A percentile compares a stretch with the other conserved stretches of the same genome.
Evolutionary conservation across 1,140 invertebrate species (phyloP).

Genomic region (Panagrolaimus sp.): DNA sequence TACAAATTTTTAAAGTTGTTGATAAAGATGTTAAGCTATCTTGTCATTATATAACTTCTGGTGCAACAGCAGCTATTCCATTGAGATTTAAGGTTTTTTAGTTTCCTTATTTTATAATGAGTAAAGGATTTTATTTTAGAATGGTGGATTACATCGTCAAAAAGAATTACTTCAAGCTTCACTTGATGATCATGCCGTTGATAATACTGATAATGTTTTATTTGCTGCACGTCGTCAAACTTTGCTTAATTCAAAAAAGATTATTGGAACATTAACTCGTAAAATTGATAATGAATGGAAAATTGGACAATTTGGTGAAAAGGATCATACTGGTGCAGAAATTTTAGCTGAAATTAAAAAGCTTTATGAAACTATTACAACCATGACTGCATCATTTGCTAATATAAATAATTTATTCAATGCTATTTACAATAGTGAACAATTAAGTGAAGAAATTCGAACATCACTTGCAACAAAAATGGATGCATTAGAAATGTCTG

Average conservation of each 20-base stretch:
- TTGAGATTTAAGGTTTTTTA: constrained; percentile 36
- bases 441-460: not conserved
- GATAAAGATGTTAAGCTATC: constrained; percentile 11
- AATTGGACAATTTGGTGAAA: constrained; percentile 29
- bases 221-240: constrained; percentile 33
- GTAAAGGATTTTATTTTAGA: too few relatives aligned
- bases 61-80: constrained; percentile 43
- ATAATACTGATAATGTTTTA: constrained; percentile 32
- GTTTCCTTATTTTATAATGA: too few relatives aligned
- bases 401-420: constrained; percentile 44
- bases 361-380: constrained; percentile 31
- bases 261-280: constrained; percentile 38
- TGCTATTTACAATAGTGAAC: constrained; percentile 26
- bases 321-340: constrained; percentile 40
- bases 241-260: constrained; percentile 33
- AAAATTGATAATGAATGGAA: constrained; percentile 45
- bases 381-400: constrained; percentile 44
- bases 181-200: constrained; percentile 33
- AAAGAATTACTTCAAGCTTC: constrained; percentile 31
- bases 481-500: constrained; percentile 32
- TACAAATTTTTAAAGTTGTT: constrained; percentile 39
- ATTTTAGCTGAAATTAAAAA: constrained; percentile 44
- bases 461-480: constrained; percentile 33
- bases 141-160: constrained; percentile 40
- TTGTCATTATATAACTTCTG: constrained; percentile 34